Evolutionary conservation across 1,140 invertebrate genomes (phyloP), one percentile per base, ranked within the genome.

Genomic region (Drosophila suzukii): DNA sequence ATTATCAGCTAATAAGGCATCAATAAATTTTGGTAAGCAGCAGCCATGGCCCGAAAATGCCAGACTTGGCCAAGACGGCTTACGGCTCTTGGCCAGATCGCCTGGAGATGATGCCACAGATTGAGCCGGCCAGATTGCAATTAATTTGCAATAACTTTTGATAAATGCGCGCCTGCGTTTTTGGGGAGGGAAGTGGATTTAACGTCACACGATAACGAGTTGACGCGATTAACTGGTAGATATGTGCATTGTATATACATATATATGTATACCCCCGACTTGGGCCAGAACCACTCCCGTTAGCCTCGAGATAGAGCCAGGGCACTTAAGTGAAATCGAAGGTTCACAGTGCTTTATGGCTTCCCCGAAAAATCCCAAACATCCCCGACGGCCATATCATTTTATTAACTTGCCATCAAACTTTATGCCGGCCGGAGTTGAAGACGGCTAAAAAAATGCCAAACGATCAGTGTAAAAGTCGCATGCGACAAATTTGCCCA

Each of bases 101-200:
- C 78, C 78, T 27, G 70, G 63, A 88, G 85, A 88, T 88, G 66
- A 76, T 66, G 81, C 81, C 67, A 51, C 75, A 76, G 74, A 77
- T 76, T 77, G 75, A 76, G 75, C 38, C 73, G 54, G 49, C 44
- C 55, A 76, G 81, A 89, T 89, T 89, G 84, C 84, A 89, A 89
- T 89, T 89, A 89, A 89, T 89, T 89, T 89, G 84, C 84, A 89
- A 89, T 89, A 88, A 89, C 84, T 89, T 89, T 89, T 89, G 84
- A 89, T 89, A 89, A 89, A 89, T 89, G 80, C 81, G 74, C 65
- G 67, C 44, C 68, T 50, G 66, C 53, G 43, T 50, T 38, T 65
- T 36, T 39, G 13, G 43, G 51, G 51, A 58, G 53, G 34, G 78
- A 77, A 83, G 80, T 74, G 79, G 79, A 76, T 82, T 79, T 74